Conservation (phyloP, 2,888 invertebrate genomes). For the Spodoptera picta region DNA sequence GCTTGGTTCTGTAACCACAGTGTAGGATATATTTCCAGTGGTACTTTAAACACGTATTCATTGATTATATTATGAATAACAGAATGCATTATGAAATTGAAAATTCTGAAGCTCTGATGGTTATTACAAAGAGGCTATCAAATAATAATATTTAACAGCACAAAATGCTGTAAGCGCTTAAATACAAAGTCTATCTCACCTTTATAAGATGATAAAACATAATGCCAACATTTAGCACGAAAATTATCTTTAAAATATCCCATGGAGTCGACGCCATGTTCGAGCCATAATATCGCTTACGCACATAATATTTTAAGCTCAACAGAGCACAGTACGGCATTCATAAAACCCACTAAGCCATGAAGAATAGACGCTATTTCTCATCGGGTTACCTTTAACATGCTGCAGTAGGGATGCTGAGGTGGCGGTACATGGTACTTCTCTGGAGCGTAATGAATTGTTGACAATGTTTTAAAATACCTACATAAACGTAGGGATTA, state of each 20-base stretch:
- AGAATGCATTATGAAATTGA: too few relatives aligned
- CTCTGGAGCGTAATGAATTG: neutral
- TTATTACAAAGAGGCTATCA: too few relatives aligned
- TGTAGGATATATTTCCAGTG: too few relatives aligned
- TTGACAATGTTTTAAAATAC: neutral
- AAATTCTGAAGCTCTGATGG: too few relatives aligned
- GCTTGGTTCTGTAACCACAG: too few relatives aligned
- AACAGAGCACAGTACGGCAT: slow-evolving; percentile 31
- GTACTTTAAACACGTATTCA: too few relatives aligned
- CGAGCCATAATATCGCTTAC: slow-evolving; percentile 50
- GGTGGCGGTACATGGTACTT: neutral
- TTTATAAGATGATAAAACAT: slow-evolving; percentile 35
- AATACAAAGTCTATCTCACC: slow-evolving; percentile 13
- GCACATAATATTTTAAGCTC: slow-evolving; percentile 55
- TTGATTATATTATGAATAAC: too few relatives aligned
- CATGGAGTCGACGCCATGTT: slow-evolving; percentile 23
- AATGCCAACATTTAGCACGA: slow-evolving; percentile 43
- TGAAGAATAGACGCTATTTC: slow-evolving; percentile 36
- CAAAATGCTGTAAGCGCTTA: slow-evolving; percentile 3
- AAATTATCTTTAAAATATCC: slow-evolving; percentile 47
- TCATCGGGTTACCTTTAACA: slow-evolving; percentile 29
- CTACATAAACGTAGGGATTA: too few relatives aligned
- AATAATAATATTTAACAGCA: slow-evolving; percentile 3
- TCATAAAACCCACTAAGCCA: slow-evolving; percentile 48
- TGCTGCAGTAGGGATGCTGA: slow-evolving; percentile 26